These are phyloP conservation scores for Heliconius sara DNA, from an alignment of 2,888 invertebrate species.

Conservation along the genomic window DNA sequence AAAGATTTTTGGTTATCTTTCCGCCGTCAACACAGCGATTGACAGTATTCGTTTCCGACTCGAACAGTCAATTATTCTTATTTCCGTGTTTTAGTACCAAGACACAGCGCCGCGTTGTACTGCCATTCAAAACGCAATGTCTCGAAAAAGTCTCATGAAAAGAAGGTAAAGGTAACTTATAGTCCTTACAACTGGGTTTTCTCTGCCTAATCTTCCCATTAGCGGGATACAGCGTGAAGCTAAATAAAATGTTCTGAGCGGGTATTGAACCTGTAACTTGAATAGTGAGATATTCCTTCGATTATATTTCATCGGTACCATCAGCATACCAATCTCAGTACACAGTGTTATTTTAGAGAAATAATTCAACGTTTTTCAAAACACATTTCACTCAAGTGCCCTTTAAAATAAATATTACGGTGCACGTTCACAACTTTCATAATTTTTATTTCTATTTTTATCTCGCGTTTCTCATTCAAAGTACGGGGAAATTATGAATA, in stretches of 20 bases:
- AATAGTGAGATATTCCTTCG: neutral
- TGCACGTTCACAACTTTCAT: neutral
- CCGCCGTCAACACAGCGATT: too few relatives aligned
- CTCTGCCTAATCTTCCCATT: too few relatives aligned
- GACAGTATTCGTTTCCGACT: too few relatives aligned
- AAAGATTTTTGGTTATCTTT: too few relatives aligned
- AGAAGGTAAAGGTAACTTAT: neutral
- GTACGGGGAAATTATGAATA: slow-evolving; percentile 4
- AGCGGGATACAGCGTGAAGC: neutral
- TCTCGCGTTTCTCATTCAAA: neutral
- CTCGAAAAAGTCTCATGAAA: neutral
- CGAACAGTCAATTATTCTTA: too few relatives aligned
- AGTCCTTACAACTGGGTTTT: neutral
- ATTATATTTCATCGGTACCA: too few relatives aligned
- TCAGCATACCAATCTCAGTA: neutral
- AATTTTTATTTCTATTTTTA: neutral
- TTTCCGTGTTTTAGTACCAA: too few relatives aligned
- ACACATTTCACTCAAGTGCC: neutral
- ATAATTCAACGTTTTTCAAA: slow-evolving; percentile 5
- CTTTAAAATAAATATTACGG: neutral
- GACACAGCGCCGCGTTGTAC: too few relatives aligned
- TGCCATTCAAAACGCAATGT: neutral
- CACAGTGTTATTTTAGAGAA: neutral
- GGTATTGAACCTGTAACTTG: neutral
- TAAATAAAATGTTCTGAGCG: neutral